Percentiles rank a stretch among this genome's conserved stretches.
Evolutionary conservation across 2,113 vertebrate genomes (phyloP).

Genomic region (Psettodes erumei): DNA sequence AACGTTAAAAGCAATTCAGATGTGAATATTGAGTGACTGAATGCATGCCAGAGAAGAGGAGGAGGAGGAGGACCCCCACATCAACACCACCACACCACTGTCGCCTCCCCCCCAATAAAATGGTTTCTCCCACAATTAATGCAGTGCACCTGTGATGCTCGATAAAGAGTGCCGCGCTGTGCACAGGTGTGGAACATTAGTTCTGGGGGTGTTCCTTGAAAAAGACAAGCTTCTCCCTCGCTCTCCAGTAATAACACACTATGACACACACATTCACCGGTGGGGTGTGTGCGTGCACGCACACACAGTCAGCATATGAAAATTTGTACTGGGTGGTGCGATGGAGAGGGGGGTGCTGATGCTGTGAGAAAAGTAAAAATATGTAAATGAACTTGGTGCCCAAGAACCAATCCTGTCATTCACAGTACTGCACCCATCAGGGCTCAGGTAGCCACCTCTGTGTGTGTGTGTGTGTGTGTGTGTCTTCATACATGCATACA

Average conservation of each 20-base stretch:
- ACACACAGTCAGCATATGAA: conserved; percentile 32
- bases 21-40: conserved; percentile 81
- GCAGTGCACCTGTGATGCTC: conserved; percentile 87
- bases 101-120: conserved; percentile 67
- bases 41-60: conserved; percentile 78
- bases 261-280: conserved; percentile 58
- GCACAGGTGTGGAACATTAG: conserved; percentile 90
- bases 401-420: conserved; percentile 82
- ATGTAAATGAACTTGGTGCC: conserved; percentile 82
- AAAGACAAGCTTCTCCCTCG: conserved; percentile 80
- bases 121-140: conserved; percentile 87
- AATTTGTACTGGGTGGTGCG: conserved; percentile 15
- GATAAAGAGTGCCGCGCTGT: conserved; percentile 86
- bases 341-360: conserved; percentile 41
- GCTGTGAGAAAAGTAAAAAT: conserved; percentile 78
- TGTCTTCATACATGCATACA: conserved; percentile 25
- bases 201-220: conserved; percentile 87
- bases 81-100: conserved; percentile 27
- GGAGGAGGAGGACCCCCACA: conserved; percentile 49
- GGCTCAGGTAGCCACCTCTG: conserved; percentile 65
- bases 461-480: conserved; percentile 11
- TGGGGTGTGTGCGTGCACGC: conserved; percentile 21
- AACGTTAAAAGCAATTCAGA: conserved; percentile 80
- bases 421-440: conserved; percentile 72
- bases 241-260: conserved; percentile 75